Evolutionary conservation across 2,797 vertebrate species (phyloP).

Genomic region (Podarcis lilfordi): DNA sequence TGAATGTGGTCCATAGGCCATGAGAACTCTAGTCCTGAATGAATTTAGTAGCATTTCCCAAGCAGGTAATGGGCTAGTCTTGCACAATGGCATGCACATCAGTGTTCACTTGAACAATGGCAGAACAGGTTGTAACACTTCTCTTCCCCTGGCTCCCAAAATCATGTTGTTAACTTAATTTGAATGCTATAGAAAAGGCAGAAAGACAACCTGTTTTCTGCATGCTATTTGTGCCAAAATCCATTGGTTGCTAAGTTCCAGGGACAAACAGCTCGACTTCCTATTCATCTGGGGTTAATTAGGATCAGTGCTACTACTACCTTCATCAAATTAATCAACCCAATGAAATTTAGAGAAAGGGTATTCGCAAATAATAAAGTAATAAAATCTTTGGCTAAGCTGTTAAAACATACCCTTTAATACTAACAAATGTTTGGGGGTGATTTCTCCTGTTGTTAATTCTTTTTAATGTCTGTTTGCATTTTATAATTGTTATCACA

Average conservation of each 20-base stretch:
- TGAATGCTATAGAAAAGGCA: not conserved
- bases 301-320: not conserved
- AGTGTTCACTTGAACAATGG: not conserved
- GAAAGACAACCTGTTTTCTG: not conserved
- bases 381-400: not conserved
- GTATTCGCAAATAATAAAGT: not conserved
- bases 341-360: not conserved
- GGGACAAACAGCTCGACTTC: not conserved
- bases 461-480: not conserved
- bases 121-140: not conserved
- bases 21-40: too few relatives aligned
- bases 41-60: not conserved
- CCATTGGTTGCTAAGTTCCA: not conserved
- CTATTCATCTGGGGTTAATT: slow-evolving; percentile 1
- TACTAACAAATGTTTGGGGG: not conserved
- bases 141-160: not conserved
- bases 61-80: not conserved
- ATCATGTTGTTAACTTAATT: not conserved
- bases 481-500: not conserved
- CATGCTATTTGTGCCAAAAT: not conserved
- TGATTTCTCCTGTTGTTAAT: not conserved
- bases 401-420: not conserved
- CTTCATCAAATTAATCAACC: not conserved
- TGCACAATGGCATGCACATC: not conserved
- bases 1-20: too few relatives aligned